These are phyloP conservation scores for Eustalomyia histrio DNA, from an alignment of 2,888 invertebrate species.

Conservation along the genomic window DNA sequence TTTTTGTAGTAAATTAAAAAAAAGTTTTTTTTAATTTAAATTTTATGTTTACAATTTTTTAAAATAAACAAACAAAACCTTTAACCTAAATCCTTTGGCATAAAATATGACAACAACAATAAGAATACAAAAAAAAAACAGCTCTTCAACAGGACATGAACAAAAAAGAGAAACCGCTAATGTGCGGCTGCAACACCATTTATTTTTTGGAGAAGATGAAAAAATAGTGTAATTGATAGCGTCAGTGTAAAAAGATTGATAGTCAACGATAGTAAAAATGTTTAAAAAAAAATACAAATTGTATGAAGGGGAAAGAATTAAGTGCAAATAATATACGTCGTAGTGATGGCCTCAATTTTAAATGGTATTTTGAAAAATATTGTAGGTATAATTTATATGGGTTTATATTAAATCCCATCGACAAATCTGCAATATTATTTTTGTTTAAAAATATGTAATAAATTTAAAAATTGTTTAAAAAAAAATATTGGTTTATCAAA, in stretches of 20 bases:
- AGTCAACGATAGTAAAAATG: slow-evolving; percentile 22
- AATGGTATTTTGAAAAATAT: background rate
- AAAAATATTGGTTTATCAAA: too few relatives aligned
- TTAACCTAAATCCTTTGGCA: slow-evolving; percentile 26
- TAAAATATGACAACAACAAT: slow-evolving; percentile 22
- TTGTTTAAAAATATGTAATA: too few relatives aligned
- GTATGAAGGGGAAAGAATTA: slow-evolving; percentile 5
- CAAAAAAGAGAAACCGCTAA: slow-evolving; percentile 27
- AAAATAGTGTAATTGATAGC: slow-evolving; percentile 27
- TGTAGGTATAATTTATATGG: background rate
- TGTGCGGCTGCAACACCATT: slow-evolving; percentile 26
- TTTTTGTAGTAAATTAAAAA: too few relatives aligned
- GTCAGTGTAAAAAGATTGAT: slow-evolving; percentile 30
- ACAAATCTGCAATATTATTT: too few relatives aligned
- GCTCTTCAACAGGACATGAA: slow-evolving; percentile 13
- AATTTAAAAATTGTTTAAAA: too few relatives aligned
- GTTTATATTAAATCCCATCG: too few relatives aligned
- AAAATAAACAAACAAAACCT: slow-evolving; percentile 9
- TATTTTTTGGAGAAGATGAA: background rate
- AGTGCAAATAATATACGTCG: background rate
- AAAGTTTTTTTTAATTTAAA: too few relatives aligned
- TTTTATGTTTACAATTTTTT: too few relatives aligned
- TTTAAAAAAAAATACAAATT: background rate
- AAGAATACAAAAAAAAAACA: slow-evolving; percentile 15
- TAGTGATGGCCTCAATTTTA: background rate